Base-by-base conservation (phyloP, 2,113 vertebrate genomes). In the Helogale parvula region DNA sequence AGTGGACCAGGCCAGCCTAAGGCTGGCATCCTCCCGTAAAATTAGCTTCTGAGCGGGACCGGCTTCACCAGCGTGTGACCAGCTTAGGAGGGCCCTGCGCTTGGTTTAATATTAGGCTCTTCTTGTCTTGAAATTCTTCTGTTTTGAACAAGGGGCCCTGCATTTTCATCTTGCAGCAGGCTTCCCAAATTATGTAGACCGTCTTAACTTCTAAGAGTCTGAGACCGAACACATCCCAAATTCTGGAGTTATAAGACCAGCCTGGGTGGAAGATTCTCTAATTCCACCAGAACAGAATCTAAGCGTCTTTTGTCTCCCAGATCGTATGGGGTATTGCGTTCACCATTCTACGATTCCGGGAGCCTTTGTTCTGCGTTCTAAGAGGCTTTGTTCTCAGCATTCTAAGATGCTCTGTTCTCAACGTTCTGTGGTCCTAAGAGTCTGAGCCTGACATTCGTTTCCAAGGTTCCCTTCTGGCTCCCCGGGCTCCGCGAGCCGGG, bases 381-480 rank as follows among this genome's bases (percentile, higher is more conserved):
- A 98, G 94, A 94, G 83, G 89, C 97, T 96, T 98, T 98, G 97
- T 98, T 97, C 97, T 96, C 92, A 1, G 79, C 52, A 92, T 96
- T 93, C 89, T 96, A 72, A 90, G 97, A 96, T 90, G 97, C 94
- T 97, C 90, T 97, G 96, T 97, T 92, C 95, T 92, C 87, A 0
- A 0, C n/a, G 8, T 93, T 82, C 77, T 68, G 1, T 68, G 93
- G 92, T 96, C 74, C 94, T 54, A 5, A 38, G 63, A 65, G 63
- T 85, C 88, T 29, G 79, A 81, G 71, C 69, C 84, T 27, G 54
- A 41, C 85, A 25, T 54, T 57, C 21, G n/a, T 91, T 91, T 57
- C 86, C 89, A 38, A 63, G 90, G 66, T 65, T 96, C 45, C 50
- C 86, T 57, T 47, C 71, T 60, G n/a, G 57, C 41, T 84, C 12